Percentiles rank a stretch among this genome's conserved stretches.
phyloP scores from a whole-genome alignment of 2,888 invertebrate species.

The Exephanes ischioxanthus region DNA sequence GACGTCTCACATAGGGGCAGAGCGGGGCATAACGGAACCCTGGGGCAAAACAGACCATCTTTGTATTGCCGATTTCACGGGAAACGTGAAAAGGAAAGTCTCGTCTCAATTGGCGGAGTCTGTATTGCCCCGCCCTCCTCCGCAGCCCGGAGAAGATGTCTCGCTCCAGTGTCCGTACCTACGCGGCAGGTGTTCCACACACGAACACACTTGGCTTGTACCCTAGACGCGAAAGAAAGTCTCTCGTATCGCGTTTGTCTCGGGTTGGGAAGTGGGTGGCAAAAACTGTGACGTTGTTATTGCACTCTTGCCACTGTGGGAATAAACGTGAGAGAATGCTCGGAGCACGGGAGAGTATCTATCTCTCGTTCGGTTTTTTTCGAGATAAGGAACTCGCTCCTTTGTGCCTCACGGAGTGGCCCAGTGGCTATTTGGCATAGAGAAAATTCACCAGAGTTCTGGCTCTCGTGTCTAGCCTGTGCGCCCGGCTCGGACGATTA shows the following conservation, averaged over 20 bases:
- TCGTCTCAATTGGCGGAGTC: not conserved
- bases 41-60: not conserved
- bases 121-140: not conserved
- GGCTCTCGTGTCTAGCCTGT: not conserved
- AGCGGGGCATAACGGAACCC: not conserved
- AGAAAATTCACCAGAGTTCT: constrained; percentile 41
- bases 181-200: constrained; percentile 3
- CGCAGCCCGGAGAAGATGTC: not conserved
- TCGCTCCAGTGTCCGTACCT: constrained; percentile 29
- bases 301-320: constrained; percentile 53
- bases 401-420: not conserved
- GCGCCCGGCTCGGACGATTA: constrained; percentile 66
- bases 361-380: constrained; percentile 12
- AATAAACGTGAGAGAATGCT: constrained; percentile 41
- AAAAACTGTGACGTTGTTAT: constrained; percentile 50
- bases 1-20: not conserved
- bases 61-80: not conserved
- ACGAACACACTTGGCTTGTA: constrained; percentile 14
- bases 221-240: constrained; percentile 66
- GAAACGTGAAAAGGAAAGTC: not conserved
- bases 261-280: constrained; percentile 50
- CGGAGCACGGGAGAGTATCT: not conserved
- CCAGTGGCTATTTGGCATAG: constrained; percentile 40
- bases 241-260: constrained; percentile 38
- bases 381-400: constrained; percentile 16